A percentile compares a stretch with the other conserved stretches of the same genome.
Evolutionary conservation across 2,113 vertebrate species (phyloP).

Genomic region (Aphelocoma coerulescens): DNA sequence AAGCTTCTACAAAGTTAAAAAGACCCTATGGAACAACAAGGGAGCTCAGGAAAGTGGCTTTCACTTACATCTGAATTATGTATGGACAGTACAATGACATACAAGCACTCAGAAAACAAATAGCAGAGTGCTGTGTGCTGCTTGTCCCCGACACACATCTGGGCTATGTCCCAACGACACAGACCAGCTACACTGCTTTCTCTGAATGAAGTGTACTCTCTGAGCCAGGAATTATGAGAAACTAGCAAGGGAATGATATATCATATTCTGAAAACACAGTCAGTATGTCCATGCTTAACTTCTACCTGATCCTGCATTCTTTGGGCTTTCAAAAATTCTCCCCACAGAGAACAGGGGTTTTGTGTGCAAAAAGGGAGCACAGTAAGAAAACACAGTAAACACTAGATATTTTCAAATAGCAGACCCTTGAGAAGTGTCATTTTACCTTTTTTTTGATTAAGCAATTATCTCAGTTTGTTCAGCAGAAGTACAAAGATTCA

Average conservation of each 20-base stretch:
- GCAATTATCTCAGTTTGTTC: background rate
- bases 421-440: background rate
- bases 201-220: background rate
- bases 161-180: background rate
- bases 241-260: background rate
- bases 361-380: background rate
- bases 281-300: background rate
- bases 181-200: background rate
- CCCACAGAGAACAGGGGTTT: background rate
- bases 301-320: background rate
- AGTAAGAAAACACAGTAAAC: background rate
- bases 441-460: background rate
- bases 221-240: background rate
- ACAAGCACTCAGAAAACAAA: slow-evolving; percentile 12
- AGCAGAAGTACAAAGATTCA: background rate
- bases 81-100: background rate
- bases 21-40: background rate
- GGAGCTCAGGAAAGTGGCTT: background rate
- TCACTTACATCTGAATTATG: background rate
- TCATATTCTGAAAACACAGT: background rate
- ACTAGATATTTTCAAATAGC: background rate
- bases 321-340: background rate
- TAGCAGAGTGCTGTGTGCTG: background rate
- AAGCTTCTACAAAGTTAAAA: background rate
- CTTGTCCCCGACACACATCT: background rate